These are phyloP conservation scores for Paracentrotus lividus DNA, from an alignment of 53 echinoderm and acorn worm genomes.

Conservation along the genomic window DNA sequence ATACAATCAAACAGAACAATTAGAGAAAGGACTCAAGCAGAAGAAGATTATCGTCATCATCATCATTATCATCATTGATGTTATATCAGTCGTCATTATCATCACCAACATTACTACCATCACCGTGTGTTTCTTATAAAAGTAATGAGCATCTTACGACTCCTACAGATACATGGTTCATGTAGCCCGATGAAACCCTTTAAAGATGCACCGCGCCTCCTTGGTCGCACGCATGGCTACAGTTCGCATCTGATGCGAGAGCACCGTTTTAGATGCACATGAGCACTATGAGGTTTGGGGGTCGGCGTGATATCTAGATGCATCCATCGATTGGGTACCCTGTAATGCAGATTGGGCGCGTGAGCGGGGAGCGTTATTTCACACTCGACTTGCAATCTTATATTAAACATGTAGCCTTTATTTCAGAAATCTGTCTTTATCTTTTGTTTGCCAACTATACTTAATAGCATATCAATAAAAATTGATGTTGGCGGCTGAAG, in stretches of 20 bases:
- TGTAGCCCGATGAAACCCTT: neutral
- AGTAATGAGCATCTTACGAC: neutral
- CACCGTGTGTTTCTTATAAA: neutral
- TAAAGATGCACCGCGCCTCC: neutral
- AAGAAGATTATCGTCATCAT: neutral
- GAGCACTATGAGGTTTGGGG: neutral
- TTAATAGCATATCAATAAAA: neutral
- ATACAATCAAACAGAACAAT: no score
- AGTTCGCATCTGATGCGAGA: neutral
- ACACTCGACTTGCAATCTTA: slow-evolving; percentile 27
- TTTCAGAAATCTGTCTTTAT: neutral
- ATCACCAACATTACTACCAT: neutral
- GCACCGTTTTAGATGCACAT: neutral
- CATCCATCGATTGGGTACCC: slow-evolving; percentile 22
- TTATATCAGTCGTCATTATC: no score
- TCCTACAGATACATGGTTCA: neutral
- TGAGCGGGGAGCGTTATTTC: slow-evolving; percentile 17
- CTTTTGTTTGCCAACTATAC: neutral
- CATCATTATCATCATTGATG: neutral
- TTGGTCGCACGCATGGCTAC: neutral
- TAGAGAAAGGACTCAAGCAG: no score
- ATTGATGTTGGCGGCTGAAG: neutral
- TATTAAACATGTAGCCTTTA: slow-evolving; percentile 25
- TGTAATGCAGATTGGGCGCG: slow-evolving; percentile 29
- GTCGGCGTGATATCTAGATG: neutral